These are phyloP conservation scores for Andrena hattorfiana DNA, from an alignment of 2,888 invertebrate species.

Conservation along the genomic window DNA sequence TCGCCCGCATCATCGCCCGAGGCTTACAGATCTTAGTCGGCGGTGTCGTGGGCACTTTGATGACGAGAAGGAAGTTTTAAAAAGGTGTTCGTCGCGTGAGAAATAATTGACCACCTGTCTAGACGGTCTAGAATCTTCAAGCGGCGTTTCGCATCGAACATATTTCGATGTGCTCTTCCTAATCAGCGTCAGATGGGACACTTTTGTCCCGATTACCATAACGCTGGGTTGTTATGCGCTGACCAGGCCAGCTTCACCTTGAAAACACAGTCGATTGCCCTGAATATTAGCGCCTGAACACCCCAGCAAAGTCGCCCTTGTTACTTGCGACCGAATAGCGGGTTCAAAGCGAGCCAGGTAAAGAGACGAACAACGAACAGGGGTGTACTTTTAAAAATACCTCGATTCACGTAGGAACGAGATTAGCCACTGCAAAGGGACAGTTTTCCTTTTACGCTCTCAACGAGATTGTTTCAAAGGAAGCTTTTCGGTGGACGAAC, in stretches of 20 bases:
- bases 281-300: slow-evolving; percentile 42
- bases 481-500: neutral
- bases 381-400: slow-evolving; percentile 5
- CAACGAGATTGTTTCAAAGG: neutral
- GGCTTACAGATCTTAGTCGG: slow-evolving; percentile 43
- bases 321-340: slow-evolving; percentile 13
- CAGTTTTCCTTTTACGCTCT: neutral
- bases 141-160: too few species aligned
- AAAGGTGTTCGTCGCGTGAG: neutral
- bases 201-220: too few species aligned
- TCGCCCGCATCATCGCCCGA: slow-evolving; percentile 52
- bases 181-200: too few species aligned
- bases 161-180: too few species aligned
- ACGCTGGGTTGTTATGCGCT: neutral
- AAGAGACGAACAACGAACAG: slow-evolving; percentile 6
- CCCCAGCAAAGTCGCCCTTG: slow-evolving; percentile 25
- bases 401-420: neutral
- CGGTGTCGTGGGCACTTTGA: slow-evolving; percentile 29
- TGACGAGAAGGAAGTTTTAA: slow-evolving; percentile 28
- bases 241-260: slow-evolving; percentile 39
- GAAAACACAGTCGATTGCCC: slow-evolving; percentile 51
- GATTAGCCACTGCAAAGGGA: slow-evolving; percentile 17
- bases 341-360: neutral
- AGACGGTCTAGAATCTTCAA: neutral
- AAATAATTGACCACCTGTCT: neutral